Evolutionary conservation across 2,113 vertebrate species (phyloP).

Genomic region (Melanotaenia duboulayi): DNA sequence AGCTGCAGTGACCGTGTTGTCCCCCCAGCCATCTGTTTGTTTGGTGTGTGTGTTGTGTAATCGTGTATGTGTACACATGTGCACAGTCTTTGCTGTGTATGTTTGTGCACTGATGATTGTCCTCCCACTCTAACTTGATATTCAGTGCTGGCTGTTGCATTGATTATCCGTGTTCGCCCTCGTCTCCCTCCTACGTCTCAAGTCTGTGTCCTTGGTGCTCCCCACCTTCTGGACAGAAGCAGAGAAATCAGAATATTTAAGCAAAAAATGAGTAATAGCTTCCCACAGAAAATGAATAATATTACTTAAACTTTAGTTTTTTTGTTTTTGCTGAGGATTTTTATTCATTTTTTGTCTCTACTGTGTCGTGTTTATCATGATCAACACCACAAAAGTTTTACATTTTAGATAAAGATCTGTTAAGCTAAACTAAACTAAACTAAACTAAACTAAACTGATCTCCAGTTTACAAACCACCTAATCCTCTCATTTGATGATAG

Average conservation of each 20-base stretch:
- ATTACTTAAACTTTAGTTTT: background rate
- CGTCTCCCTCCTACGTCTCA: slow-evolving; percentile 53
- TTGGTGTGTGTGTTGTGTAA: slow-evolving; percentile 25
- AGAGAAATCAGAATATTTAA: slow-evolving; percentile 22
- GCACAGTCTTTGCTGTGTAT: slow-evolving; percentile 23
- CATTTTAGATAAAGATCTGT: no score
- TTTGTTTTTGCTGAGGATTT: background rate
- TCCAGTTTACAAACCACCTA: no score
- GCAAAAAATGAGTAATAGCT: slow-evolving; percentile 17
- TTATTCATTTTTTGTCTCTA: background rate
- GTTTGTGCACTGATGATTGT: slow-evolving; percentile 34
- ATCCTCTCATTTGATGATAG: no score
- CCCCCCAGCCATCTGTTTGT: slow-evolving; percentile 69
- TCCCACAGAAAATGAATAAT: background rate
- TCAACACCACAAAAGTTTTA: no score
- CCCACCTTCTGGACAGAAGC: slow-evolving; percentile 38
- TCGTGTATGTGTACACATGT: slow-evolving; percentile 17
- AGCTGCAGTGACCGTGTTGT: slow-evolving; percentile 36
- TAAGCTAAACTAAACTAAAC: no score
- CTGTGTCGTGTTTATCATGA: no score
- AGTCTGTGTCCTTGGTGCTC: slow-evolving; percentile 56
- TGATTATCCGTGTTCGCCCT: slow-evolving; percentile 66
- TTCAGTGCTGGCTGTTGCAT: slow-evolving; percentile 69
- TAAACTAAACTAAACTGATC: no score
- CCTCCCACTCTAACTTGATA: slow-evolving; percentile 69